Percentiles rank a stretch among this genome's conserved stretches.
Evolutionary conservation across 2,797 vertebrate genomes (phyloP).

Genomic region (Anguilla megastoma): DNA sequence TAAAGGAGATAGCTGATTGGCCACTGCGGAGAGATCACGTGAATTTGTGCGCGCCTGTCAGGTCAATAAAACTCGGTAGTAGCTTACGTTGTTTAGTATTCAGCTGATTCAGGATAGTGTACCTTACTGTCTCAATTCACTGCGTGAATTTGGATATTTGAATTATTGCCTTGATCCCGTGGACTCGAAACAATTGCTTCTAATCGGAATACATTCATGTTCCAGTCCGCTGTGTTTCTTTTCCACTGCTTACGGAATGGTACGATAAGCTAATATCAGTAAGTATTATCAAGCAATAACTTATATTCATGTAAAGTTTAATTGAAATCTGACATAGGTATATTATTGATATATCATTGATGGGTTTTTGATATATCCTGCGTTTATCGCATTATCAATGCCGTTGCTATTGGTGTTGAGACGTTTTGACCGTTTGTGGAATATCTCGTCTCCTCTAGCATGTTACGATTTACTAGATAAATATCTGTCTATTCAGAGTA

Average conservation of each 20-base stretch:
- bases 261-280: not conserved
- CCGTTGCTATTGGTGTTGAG: not conserved
- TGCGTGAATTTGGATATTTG: not conserved
- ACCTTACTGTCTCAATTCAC: too few relatives aligned
- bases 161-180: not conserved
- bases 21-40: not conserved
- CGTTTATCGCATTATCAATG: not conserved
- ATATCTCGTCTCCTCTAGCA: not conserved
- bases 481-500: not conserved
- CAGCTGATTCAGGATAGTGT: too few relatives aligned
- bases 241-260: not conserved
- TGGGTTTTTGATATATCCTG: not conserved
- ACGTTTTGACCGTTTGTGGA: not conserved
- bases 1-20: not conserved
- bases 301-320: too few relatives aligned
- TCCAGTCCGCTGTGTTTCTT: not conserved
- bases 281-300: not conserved
- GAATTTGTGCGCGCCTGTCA: not conserved
- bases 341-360: not conserved
- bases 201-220: not conserved
- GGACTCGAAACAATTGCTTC: not conserved
- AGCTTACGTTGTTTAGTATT: too few relatives aligned
- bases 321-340: too few relatives aligned
- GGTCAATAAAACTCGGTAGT: not conserved
- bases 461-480: not conserved